Evolutionary conservation across 2,888 invertebrate genomes (phyloP).

Genomic region (Harmothoe impar): DNA sequence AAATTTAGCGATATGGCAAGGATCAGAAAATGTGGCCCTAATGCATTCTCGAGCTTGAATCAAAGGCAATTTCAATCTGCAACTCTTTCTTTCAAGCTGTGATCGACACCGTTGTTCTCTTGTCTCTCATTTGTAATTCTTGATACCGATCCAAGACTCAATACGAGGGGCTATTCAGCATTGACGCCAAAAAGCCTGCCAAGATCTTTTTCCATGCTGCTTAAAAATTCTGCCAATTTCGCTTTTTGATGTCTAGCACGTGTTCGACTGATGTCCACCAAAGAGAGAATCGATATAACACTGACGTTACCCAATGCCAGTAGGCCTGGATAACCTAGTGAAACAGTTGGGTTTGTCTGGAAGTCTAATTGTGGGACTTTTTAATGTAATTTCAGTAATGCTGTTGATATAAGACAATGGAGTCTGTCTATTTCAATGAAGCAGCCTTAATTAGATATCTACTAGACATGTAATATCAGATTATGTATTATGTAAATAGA

Average conservation of each 20-base stretch:
- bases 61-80: constrained; percentile 29
- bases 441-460: too few species aligned
- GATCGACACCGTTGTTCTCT: constrained; percentile 1
- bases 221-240: constrained; percentile 31
- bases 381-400: too few species aligned
- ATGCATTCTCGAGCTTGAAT: neutral
- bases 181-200: constrained; percentile 12
- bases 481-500: too few species aligned
- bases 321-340: neutral
- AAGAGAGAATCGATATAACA: neutral
- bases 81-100: constrained; percentile 8
- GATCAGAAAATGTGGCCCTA: neutral
- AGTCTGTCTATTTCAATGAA: too few species aligned
- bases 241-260: constrained; percentile 31
- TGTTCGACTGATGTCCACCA: neutral
- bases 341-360: too few species aligned
- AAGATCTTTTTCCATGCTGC: constrained; percentile 11
- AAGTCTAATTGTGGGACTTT: too few species aligned
- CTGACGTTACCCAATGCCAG: neutral
- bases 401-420: too few species aligned
- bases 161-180: neutral
- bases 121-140: constrained; percentile 3
- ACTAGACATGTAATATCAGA: too few species aligned
- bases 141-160: neutral
- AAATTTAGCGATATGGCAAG: too few species aligned